A percentile compares a stretch with the other conserved stretches of the same genome.
Conservation (phyloP, 2,797 vertebrate genomes). For the Lemur catta region DNA sequence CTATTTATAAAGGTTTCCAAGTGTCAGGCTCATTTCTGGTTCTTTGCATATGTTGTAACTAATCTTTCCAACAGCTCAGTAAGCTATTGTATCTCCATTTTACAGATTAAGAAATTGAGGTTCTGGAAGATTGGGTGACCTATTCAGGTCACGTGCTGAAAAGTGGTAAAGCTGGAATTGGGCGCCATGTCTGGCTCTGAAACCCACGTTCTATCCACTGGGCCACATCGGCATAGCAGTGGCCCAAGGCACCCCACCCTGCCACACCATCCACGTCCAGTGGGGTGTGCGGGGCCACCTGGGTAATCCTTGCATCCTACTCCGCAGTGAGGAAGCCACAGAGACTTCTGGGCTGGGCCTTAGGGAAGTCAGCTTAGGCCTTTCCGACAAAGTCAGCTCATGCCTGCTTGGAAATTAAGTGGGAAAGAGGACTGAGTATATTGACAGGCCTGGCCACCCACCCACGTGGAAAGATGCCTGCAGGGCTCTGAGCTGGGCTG, state of each 20-base stretch:
- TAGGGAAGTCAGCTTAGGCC: no score
- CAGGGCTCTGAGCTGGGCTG: neutral
- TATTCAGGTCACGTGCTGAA: neutral
- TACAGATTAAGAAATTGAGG: neutral
- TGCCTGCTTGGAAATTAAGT: neutral
- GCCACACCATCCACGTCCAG: neutral
- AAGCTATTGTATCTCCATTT: neutral
- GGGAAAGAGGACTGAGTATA: neutral
- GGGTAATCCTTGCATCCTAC: no score
- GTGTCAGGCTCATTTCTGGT: neutral
- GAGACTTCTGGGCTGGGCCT: neutral
- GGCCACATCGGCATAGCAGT: neutral
- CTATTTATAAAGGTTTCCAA: neutral
- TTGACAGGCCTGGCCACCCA: neutral
- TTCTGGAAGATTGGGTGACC: neutral
- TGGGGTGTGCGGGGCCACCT: accelerated
- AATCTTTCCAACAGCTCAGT: neutral
- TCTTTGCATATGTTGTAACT: neutral
- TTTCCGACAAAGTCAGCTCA: neutral
- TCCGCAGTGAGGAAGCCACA: neutral
- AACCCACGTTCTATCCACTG: neutral
- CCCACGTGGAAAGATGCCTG: neutral
- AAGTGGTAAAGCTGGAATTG: neutral
- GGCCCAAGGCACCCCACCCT: neutral
- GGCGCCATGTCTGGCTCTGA: neutral